Conservation (phyloP, 2,888 invertebrate species). For the Dasypolia templi region DNA sequence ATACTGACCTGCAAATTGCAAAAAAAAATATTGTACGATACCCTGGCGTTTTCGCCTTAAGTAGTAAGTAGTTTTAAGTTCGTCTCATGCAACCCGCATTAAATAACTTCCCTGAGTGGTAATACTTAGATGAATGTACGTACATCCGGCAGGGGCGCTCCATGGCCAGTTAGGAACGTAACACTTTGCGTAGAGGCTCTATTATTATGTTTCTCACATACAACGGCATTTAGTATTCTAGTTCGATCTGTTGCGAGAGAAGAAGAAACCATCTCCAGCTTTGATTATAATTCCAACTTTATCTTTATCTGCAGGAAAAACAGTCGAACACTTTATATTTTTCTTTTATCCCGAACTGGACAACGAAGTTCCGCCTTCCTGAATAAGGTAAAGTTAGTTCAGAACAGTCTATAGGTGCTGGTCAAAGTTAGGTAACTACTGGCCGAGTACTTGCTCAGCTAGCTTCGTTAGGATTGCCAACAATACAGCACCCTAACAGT, state of each 20-base stretch:
- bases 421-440: conserved; percentile 51
- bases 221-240: too few relatives aligned
- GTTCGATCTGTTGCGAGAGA: background rate
- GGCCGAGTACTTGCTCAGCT: conserved; percentile 40
- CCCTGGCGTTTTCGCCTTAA: too few relatives aligned
- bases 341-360: conserved; percentile 31
- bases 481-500: conserved; percentile 36
- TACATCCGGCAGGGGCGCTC: too few relatives aligned
- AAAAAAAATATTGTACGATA: too few relatives aligned
- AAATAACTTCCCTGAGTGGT: background rate
- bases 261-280: too few relatives aligned
- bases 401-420: conserved; percentile 33
- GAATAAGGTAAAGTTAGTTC: conserved; percentile 48
- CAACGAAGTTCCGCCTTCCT: conserved; percentile 13
- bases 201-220: too few relatives aligned
- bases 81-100: too few relatives aligned
- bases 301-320: background rate
- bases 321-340: conserved; percentile 33
- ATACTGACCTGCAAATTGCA: too few relatives aligned
- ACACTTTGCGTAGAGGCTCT: too few relatives aligned
- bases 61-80: too few relatives aligned
- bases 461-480: conserved; percentile 49
- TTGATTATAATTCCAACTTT: background rate
- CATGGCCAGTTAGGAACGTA: too few relatives aligned
- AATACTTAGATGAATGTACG: background rate